A percentile compares a stretch with the other conserved stretches of the same genome.
Conservation (phyloP, 1,140 invertebrate species). For the Neodiprion virginianus region DNA sequence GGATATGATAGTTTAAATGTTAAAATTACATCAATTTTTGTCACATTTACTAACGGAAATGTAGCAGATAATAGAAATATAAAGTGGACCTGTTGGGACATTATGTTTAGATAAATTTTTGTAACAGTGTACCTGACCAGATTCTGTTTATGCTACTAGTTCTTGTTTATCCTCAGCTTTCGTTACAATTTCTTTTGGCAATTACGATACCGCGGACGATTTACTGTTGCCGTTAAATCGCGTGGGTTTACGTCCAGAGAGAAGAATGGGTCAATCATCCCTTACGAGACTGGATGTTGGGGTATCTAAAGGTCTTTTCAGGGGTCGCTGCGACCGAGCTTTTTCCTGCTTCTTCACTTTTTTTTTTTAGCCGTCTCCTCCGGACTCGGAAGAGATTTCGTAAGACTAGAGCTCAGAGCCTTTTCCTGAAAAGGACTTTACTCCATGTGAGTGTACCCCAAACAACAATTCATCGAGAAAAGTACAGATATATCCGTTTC, state of each 20-base stretch:
- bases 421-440: not conserved
- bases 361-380: not conserved
- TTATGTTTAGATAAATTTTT: too few species aligned
- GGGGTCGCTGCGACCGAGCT: too few species aligned
- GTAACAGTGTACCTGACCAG: too few species aligned
- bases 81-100: too few species aligned
- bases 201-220: too few species aligned
- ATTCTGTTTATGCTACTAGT: too few species aligned
- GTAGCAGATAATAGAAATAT: too few species aligned
- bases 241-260: not conserved
- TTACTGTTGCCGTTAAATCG: not conserved
- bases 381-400: constrained; percentile 1
- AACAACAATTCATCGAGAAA: not conserved
- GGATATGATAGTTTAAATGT: too few species aligned
- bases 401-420: not conserved
- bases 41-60: too few species aligned
- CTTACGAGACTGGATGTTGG: not conserved
- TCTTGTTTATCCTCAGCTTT: too few species aligned
- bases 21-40: too few species aligned
- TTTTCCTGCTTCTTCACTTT: not conserved
- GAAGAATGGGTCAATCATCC: constrained; percentile 1
- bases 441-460: not conserved
- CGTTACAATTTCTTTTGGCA: too few species aligned
- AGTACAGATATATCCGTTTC: not conserved
- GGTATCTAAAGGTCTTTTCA: not conserved